Base-by-base conservation (phyloP, 2,113 vertebrate genomes). In the Oryzias curvinotus region DNA sequence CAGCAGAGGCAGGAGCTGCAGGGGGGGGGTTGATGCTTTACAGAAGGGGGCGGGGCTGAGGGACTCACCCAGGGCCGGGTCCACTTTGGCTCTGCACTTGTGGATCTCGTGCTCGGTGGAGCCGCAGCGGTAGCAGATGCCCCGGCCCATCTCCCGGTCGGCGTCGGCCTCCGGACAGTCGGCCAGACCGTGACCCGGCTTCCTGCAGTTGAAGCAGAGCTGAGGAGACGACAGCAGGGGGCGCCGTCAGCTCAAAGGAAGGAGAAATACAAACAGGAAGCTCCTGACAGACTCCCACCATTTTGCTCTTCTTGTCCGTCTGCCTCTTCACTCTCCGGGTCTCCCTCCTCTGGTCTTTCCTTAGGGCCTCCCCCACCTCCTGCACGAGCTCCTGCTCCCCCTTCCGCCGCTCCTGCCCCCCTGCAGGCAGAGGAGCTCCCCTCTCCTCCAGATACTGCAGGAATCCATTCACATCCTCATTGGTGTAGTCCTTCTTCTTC, bases 161-260 rank as follows among this genome's bases (percentile, higher is more conserved):
- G 91, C 65, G 54, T 95, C 92, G 0, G 92, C 94, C 3, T 94
- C 93, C 0, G 96, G 94, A 70, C 97, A 99, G 71, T 98, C 95
- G 6, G 95, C 93, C 83, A 98, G 52, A 0, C 96, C 96, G 0
- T 99, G 97, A 19, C 97, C 97, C 0, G 96, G 93, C 6, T 96
- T 93, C 77, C 95, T 93, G 77, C 97, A 99, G 85, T 97, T 94
- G 78, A 98, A 99, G 80, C 97, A 99, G 1, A 98, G 83, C 97
- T 99, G 75, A 28, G 28, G 58, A 57, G 19, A 28, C 5, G 46
- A 23, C 4, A n/a, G 15, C 26, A 17, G 51, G 45, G n/a, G 8
- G 21, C 41, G 18, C 43, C 23, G 45, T 23, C 43, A 41, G 3
- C 10, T 17, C 36, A 36, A 10, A 10, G 2, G 36, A 12, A 12